phyloP scores from a whole-genome alignment of 35 echinoderm and acorn worm species.

The Eucidaris tribuloides region DNA sequence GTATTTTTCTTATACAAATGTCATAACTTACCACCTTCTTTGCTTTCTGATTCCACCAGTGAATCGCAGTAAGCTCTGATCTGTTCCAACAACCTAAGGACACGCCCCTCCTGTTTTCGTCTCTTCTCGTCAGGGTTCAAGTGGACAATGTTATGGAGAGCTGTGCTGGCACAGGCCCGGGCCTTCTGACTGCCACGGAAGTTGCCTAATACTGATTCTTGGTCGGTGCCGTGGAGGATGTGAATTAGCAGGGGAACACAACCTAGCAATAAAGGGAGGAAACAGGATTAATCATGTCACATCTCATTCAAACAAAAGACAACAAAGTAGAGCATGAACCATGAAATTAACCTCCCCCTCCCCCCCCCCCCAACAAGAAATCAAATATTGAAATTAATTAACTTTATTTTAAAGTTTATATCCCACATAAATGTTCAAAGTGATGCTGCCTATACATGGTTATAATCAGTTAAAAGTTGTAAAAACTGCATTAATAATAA shows the following conservation, averaged over 20 bases:
- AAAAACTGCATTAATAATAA: no score
- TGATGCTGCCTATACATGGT: no score
- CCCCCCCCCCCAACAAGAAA: no score
- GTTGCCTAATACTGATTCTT: constrained; percentile 85
- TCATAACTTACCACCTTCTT: constrained; percentile 44
- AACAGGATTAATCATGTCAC: background rate
- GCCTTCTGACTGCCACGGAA: constrained; percentile 82
- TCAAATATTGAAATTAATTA: no score
- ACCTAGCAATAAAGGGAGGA: no score
- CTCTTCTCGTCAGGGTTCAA: constrained; percentile 89
- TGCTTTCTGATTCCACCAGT: constrained; percentile 59
- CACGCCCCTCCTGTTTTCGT: constrained; percentile 84
- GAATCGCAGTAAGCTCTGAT: constrained; percentile 96
- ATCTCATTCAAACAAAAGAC: background rate
- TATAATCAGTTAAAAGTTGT: no score
- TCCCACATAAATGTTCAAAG: no score
- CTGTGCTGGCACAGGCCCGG: constrained; percentile 65
- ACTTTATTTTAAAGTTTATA: no score
- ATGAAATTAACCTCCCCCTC: background rate
- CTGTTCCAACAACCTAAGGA: constrained; percentile 91
- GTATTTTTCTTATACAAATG: no score
- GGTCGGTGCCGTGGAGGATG: constrained; percentile 93
- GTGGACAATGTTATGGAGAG: constrained; percentile 96
- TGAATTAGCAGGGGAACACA: constrained; percentile 88
- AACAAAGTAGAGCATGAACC: background rate